These are phyloP conservation scores for Dolomedes plantarius DNA, from an alignment of 2,888 invertebrate genomes.

Conservation along the genomic window DNA sequence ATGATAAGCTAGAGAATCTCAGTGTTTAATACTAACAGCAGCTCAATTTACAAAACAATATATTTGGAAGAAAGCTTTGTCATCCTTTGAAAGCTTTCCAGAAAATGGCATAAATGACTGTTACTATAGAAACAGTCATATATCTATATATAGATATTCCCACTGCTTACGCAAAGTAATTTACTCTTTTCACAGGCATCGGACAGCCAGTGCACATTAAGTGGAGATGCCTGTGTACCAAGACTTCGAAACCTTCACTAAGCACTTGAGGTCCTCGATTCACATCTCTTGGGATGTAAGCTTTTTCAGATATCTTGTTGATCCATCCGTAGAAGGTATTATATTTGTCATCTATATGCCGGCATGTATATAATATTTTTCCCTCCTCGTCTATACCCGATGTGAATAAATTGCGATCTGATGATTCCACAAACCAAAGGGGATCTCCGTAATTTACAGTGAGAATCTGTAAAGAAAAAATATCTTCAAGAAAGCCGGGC, in stretches of 20 bases:
- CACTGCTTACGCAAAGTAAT: too few species aligned
- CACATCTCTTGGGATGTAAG: background rate
- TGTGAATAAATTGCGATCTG: background rate
- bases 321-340: background rate
- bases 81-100: too few species aligned
- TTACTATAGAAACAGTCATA: too few species aligned
- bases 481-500: too few species aligned
- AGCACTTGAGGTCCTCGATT: background rate
- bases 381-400: background rate
- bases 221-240: background rate
- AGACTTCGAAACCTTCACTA: background rate
- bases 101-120: too few species aligned
- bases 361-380: background rate
- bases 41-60: too few species aligned
- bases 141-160: too few species aligned
- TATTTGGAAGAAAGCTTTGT: too few species aligned
- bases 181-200: background rate
- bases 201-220: background rate
- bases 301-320: background rate
- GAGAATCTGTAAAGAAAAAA: background rate
- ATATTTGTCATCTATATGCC: background rate
- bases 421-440: background rate
- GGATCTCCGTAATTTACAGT: background rate
- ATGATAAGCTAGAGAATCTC: too few species aligned
- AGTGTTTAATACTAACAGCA: too few species aligned